These are phyloP conservation scores for Zygogramma bicolorata DNA, from an alignment of 2,888 invertebrate species.

Conservation along the genomic window DNA sequence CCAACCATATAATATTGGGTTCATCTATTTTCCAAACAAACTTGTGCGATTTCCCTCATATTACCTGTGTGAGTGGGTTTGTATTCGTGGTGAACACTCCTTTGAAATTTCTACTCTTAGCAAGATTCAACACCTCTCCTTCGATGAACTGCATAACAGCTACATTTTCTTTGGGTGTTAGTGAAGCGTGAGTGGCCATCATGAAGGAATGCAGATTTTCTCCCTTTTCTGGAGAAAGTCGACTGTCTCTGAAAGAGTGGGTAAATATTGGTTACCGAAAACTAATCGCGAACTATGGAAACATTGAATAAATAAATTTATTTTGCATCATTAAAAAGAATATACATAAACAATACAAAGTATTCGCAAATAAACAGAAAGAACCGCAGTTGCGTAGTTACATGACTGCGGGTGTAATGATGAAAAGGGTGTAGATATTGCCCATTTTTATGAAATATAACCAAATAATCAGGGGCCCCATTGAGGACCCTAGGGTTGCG, in stretches of 20 bases:
- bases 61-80: conserved; percentile 87
- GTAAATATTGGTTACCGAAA: background rate
- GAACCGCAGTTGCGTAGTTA: no score
- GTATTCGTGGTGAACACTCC: conserved; percentile 91
- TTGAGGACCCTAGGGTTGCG: no score
- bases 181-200: conserved; percentile 82
- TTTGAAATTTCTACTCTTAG: conserved; percentile 74
- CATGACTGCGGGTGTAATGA: no score
- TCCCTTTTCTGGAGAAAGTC: conserved; percentile 75
- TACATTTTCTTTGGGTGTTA: conserved; percentile 82
- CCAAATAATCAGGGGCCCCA: no score
- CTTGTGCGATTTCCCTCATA: background rate
- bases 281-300: no score
- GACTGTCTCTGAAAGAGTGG: conserved; percentile 67
- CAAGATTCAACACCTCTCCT: conserved; percentile 77
- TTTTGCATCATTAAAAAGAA: no score
- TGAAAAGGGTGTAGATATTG: no score
- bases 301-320: background rate
- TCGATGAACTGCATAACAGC: conserved; percentile 84
- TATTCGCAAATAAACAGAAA: no score
- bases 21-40: background rate
- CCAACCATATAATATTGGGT: no score
- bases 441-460: no score
- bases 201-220: conserved; percentile 86
- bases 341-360: no score